These are phyloP conservation scores for Pachycephala philippinensis DNA, from an alignment of 2,113 vertebrate species.

Conservation along the genomic window DNA sequence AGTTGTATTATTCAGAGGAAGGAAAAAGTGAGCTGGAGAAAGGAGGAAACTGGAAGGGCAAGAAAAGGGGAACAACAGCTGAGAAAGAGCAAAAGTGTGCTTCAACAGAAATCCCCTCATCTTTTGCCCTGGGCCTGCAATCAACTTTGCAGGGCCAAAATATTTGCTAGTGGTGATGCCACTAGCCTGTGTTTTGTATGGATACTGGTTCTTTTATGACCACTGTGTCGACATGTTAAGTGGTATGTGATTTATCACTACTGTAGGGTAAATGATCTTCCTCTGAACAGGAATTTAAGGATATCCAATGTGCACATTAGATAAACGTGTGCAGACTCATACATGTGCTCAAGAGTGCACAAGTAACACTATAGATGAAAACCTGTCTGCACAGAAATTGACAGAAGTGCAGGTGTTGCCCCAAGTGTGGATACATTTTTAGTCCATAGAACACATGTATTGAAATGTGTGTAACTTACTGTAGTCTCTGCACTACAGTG, in stretches of 20 bases:
- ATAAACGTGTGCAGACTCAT: neutral
- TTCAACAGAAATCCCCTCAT: neutral
- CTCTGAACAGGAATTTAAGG: neutral
- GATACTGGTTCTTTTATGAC: neutral
- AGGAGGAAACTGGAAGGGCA: neutral
- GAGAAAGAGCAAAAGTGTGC: neutral
- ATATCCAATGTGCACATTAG: neutral
- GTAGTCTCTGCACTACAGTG: neutral
- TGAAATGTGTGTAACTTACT: neutral
- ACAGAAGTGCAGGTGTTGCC: neutral
- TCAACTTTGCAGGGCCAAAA: neutral
- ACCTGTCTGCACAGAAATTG: neutral
- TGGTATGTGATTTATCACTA: neutral
- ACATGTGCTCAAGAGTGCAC: accelerated
- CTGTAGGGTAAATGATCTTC: neutral
- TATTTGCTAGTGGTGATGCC: neutral
- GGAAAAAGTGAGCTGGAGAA: neutral
- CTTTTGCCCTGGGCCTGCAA: neutral
- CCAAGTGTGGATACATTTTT: neutral
- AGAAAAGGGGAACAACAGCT: neutral
- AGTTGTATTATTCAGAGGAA: neutral
- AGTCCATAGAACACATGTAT: neutral
- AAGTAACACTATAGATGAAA: neutral
- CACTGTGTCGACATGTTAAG: neutral
- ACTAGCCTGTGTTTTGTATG: neutral